Conservation (phyloP, 2,113 vertebrate species). For the Cebus imitator region DNA sequence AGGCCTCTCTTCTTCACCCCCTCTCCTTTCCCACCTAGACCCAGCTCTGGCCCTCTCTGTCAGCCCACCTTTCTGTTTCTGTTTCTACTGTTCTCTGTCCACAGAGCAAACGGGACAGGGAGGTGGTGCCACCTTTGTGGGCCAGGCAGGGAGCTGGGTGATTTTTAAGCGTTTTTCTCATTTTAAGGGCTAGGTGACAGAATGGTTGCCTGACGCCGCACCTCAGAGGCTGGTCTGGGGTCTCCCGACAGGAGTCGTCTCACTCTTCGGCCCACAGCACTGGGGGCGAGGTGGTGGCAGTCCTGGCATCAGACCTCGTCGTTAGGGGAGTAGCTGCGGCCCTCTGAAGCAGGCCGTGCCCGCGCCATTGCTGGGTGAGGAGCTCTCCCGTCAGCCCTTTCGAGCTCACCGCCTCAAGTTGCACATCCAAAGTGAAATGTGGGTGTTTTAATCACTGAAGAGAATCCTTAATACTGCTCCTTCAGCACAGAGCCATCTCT, state of each 20-base stretch:
- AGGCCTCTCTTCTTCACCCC: background rate
- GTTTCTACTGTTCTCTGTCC: background rate
- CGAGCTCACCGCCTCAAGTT: slow-evolving; percentile 41
- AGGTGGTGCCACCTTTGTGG: background rate
- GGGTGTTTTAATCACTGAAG: slow-evolving; percentile 77
- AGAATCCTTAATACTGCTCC: slow-evolving; percentile 72
- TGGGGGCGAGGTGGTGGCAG: background rate
- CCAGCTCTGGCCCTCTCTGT: background rate
- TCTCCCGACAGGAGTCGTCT: background rate
- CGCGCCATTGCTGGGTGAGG: background rate
- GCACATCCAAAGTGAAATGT: slow-evolving; percentile 74
- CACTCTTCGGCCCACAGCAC: background rate
- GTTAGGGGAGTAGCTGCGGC: background rate
- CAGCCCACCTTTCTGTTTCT: background rate
- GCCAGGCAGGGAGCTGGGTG: background rate
- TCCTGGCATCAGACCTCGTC: background rate
- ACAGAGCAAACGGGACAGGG: background rate
- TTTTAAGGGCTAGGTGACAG: background rate
- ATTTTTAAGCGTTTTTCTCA: background rate
- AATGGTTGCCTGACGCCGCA: background rate
- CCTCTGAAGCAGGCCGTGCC: slow-evolving; percentile 53
- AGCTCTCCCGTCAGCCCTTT: slow-evolving; percentile 40
- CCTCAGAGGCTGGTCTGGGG: background rate
- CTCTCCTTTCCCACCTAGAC: background rate
- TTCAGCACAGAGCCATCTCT: slow-evolving; percentile 65